Conservation (phyloP, 2,113 vertebrate genomes). For the Chionodraco myersi region DNA sequence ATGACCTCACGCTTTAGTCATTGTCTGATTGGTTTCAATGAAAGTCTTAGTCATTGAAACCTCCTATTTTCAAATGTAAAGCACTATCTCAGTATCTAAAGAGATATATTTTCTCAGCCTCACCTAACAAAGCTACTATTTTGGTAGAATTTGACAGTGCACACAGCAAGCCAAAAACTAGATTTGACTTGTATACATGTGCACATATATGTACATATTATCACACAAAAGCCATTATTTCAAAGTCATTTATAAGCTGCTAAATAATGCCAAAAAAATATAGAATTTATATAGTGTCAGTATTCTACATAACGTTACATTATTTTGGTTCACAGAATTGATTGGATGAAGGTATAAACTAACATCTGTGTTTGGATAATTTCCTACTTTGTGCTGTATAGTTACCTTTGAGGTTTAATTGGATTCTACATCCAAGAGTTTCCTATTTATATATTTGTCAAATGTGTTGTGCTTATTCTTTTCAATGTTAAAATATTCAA, state of each 20-base stretch:
- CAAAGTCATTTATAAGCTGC: conserved; percentile 83
- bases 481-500: conserved; percentile 65
- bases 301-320: conserved; percentile 54
- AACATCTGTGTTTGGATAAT: conserved; percentile 57
- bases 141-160: conserved; percentile 78
- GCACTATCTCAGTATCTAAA: conserved; percentile 78
- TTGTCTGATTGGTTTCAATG: conserved; percentile 74
- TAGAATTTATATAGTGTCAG: conserved; percentile 65
- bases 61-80: conserved; percentile 76
- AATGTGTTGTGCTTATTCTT: conserved; percentile 62
- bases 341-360: conserved; percentile 55
- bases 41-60: conserved; percentile 71
- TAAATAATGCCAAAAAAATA: conserved; percentile 85
- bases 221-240: conserved; percentile 83
- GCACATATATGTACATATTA: conserved; percentile 72
- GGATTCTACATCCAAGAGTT: conserved; percentile 51
- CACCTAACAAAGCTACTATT: conserved; percentile 80
- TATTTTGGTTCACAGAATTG: conserved; percentile 59
- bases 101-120: conserved; percentile 82
- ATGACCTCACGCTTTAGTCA: conserved; percentile 83
- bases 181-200: conserved; percentile 67
- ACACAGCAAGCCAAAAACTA: conserved; percentile 73
- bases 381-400: conserved; percentile 62
- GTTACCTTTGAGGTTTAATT: conserved; percentile 61
- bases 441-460: conserved; percentile 62